Conservation (phyloP, 2,888 invertebrate genomes). For the Imbricaverruca yamaguchii region DNA sequence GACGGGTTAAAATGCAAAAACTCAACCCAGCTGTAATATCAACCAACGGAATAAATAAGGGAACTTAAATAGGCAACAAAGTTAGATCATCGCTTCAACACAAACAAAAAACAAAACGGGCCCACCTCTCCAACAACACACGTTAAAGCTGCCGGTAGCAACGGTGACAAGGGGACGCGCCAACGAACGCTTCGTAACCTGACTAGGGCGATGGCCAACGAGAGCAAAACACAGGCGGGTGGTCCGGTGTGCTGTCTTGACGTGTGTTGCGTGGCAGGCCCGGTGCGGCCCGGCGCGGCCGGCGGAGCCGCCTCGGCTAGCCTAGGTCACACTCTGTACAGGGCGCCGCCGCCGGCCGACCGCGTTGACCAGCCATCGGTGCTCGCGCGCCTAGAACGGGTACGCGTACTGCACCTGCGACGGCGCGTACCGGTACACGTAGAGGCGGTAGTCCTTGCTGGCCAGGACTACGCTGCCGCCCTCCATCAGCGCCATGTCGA, state of each 20-base stretch:
- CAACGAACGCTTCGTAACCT: conserved; percentile 13
- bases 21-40: conserved; percentile 23
- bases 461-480: conserved; percentile 97
- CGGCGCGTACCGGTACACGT: conserved; percentile 95
- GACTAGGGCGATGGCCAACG: conserved; percentile 20
- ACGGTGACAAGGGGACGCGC: conserved; percentile 5
- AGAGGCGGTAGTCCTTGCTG: conserved; percentile 97
- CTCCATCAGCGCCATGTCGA: conserved; percentile 98
- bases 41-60: conserved; percentile 22
- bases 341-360: neutral
- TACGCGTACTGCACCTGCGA: conserved; percentile 17
- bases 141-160: conserved; percentile 12
- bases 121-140: neutral
- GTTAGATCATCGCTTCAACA: conserved; percentile 18
- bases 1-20: conserved; percentile 20
- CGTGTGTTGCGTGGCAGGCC: neutral
- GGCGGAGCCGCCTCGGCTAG: neutral
- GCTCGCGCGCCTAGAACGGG: conserved; percentile 9
- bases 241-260: neutral
- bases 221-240: neutral
- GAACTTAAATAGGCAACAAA: conserved; percentile 21
- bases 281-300: neutral
- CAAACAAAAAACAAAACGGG: conserved; percentile 16
- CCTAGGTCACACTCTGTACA: conserved; percentile 12
- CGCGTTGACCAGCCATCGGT: neutral